A percentile compares a stretch with the other conserved stretches of the same genome.
Conservation (phyloP, 30 jellyfish, hydroid and myxozoan genomes). For the Sanderia malayensis region DNA sequence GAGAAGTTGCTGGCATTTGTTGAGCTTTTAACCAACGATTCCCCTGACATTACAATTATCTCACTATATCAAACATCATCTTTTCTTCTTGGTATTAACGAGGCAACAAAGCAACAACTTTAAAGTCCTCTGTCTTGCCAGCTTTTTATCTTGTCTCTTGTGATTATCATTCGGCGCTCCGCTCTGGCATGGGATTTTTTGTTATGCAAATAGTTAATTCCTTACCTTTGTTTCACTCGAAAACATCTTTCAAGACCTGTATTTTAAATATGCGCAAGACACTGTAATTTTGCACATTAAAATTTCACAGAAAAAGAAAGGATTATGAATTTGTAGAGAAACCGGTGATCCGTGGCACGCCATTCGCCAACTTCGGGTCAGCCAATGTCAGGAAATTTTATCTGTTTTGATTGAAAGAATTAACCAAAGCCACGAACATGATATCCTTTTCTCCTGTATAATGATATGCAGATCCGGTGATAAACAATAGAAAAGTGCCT, state of each 20-base stretch:
- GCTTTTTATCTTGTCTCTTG: not conserved
- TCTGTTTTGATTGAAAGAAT: no score
- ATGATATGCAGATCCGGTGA: no score
- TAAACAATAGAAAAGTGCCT: no score
- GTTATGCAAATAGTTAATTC: constrained; percentile 1
- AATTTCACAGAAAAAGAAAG: no score
- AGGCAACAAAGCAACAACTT: not conserved
- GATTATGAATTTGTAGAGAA: no score
- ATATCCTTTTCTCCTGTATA: no score
- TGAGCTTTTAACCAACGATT: not conserved
- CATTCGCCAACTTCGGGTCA: no score
- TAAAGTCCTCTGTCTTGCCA: not conserved
- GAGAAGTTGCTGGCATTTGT: not conserved
- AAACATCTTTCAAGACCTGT: not conserved
- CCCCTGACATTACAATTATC: constrained; percentile 29
- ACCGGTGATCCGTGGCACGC: no score
- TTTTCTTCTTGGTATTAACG: not conserved
- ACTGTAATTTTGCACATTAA: no score
- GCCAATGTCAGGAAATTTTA: no score
- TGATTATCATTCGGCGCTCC: not conserved
- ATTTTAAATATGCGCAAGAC: not conserved
- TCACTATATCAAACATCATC: not conserved
- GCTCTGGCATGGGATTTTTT: not conserved
- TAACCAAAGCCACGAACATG: no score
- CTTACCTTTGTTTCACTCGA: not conserved